Percentiles rank a stretch among this genome's conserved stretches.
These are phyloP conservation scores for Steinernema scapterisci DNA, from an alignment of 2,888 invertebrate genomes.

Conservation along the genomic window DNA sequence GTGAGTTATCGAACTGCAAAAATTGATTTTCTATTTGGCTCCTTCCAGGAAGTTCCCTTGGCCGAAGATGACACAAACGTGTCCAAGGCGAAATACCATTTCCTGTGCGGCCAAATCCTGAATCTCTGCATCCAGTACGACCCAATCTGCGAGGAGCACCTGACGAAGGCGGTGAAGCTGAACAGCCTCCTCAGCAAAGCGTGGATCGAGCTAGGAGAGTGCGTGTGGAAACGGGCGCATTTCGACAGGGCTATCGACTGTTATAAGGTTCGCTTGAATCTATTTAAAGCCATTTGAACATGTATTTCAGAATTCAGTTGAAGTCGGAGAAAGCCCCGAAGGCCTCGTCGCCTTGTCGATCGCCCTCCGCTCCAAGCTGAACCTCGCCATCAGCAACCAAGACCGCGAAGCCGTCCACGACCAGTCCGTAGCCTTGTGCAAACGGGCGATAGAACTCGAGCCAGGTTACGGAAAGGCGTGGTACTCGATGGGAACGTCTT, in stretches of 20 bases:
- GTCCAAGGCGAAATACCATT: constrained; percentile 70
- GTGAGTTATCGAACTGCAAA: background rate
- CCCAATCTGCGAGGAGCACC: constrained; percentile 76
- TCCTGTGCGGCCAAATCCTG: constrained; percentile 78
- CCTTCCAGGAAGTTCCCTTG: constrained; percentile 38
- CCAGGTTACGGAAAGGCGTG: constrained; percentile 36
- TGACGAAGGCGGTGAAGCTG: constrained; percentile 83
- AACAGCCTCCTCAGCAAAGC: constrained; percentile 81
- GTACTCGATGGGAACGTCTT: constrained; percentile 37
- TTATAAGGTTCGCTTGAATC: constrained; percentile 70
- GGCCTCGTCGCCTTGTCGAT: constrained; percentile 34
- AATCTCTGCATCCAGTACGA: constrained; percentile 78
- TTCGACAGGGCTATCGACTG: constrained; percentile 81
- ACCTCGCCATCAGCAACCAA: background rate
- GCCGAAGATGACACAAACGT: constrained; percentile 16
- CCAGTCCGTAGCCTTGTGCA: constrained; percentile 31
- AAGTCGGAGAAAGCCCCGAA: constrained; percentile 20
- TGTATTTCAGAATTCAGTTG: constrained; percentile 34
- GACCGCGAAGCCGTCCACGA: constrained; percentile 25
- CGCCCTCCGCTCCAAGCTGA: constrained; percentile 32
- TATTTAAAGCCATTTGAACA: background rate
- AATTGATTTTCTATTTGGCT: background rate
- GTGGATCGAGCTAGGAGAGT: constrained; percentile 87
- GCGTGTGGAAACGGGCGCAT: constrained; percentile 85
- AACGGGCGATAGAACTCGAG: constrained; percentile 25